These are phyloP conservation scores for Epinephelus malabaricus DNA, from an alignment of 2,797 vertebrate genomes.

Conservation along the genomic window DNA sequence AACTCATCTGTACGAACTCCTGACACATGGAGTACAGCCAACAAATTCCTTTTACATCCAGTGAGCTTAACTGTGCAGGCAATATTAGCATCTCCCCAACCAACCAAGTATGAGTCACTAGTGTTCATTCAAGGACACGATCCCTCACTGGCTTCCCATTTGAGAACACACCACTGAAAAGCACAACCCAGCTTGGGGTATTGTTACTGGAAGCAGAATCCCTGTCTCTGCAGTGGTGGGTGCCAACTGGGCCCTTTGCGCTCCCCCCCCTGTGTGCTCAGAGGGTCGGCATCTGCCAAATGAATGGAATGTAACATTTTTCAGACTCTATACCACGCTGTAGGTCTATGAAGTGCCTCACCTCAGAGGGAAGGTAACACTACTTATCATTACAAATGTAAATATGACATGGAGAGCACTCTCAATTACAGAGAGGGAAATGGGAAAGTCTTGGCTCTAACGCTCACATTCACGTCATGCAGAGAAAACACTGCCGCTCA, in stretches of 20 bases:
- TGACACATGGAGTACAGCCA: not conserved
- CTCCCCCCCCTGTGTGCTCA: not conserved
- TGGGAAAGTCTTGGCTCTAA: conserved; percentile 27
- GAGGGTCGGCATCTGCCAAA: conserved; percentile 10
- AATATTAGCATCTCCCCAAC: not conserved
- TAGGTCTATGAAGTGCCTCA: conserved; percentile 9
- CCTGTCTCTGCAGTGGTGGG: not conserved
- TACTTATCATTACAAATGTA: conserved; percentile 48
- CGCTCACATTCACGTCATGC: conserved; percentile 8
- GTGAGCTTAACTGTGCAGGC: not conserved
- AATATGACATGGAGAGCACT: conserved; percentile 45
- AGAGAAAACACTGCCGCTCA: conserved; percentile 52
- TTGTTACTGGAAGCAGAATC: not conserved
- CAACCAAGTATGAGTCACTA: conserved; percentile 8
- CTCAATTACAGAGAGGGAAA: conserved; percentile 42
- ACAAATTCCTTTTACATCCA: not conserved
- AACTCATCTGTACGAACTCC: not conserved
- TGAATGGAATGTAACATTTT: conserved; percentile 16
- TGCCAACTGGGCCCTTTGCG: not conserved
- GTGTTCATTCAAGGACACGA: conserved; percentile 14
- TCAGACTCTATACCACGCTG: not conserved
- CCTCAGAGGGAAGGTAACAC: conserved; percentile 3
- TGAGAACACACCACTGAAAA: conserved; percentile 3
- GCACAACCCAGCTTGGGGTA: not conserved
- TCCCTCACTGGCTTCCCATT: conserved; percentile 12